These are phyloP conservation scores for Halcyon chelicuti DNA, from an alignment of 2,797 vertebrate species.

Conservation along the genomic window DNA sequence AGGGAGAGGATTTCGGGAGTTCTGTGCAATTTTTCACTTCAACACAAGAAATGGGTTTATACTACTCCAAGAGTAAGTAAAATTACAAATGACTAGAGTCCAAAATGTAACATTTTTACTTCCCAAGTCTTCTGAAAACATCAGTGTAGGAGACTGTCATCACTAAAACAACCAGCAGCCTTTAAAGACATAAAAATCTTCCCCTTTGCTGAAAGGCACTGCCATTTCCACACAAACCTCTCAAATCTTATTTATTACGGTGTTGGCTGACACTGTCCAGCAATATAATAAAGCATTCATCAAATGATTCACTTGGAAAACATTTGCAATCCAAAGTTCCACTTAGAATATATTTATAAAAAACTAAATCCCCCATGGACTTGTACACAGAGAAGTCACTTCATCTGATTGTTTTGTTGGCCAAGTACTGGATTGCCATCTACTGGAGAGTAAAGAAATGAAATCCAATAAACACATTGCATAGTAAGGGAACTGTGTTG, in stretches of 20 bases:
- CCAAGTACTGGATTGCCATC: slow-evolving; percentile 64
- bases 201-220: neutral
- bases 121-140: neutral
- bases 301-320: neutral
- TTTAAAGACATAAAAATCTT: neutral
- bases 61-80: neutral
- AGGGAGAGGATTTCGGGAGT: neutral
- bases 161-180: neutral
- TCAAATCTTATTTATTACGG: neutral
- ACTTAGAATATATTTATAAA: neutral
- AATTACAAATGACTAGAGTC: neutral
- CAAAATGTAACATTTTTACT: neutral
- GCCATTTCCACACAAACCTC: neutral
- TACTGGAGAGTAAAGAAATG: slow-evolving; percentile 57
- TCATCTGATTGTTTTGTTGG: neutral
- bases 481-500: neutral
- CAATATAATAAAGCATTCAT: neutral
- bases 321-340: neutral
- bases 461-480: neutral
- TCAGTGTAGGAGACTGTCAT: neutral
- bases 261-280: neutral
- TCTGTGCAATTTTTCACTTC: neutral
- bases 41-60: neutral
- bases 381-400: neutral
- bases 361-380: neutral